These are phyloP conservation scores for Nibea coibor DNA, from an alignment of 2,113 vertebrate genomes.

Conservation along the genomic window DNA sequence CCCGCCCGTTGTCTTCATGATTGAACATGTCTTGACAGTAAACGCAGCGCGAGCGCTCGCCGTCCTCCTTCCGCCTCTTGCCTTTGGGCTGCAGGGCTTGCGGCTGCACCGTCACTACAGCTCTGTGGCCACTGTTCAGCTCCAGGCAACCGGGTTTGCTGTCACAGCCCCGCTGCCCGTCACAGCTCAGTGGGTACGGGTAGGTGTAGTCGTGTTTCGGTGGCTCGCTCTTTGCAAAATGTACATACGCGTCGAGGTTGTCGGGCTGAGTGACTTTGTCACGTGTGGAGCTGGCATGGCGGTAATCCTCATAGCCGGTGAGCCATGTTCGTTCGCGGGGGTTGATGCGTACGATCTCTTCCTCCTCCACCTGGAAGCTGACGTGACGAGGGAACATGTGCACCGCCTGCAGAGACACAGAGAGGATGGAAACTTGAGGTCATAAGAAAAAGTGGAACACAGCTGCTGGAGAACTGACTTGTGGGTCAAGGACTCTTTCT, in stretches of 20 bases:
- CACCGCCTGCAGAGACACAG: slow-evolving; percentile 67
- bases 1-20: slow-evolving; percentile 90
- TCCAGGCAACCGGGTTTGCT: slow-evolving; percentile 86
- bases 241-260: slow-evolving; percentile 88
- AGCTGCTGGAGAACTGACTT: too few species aligned
- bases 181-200: slow-evolving; percentile 83
- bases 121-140: slow-evolving; percentile 50
- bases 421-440: background rate
- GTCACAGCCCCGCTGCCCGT: slow-evolving; percentile 75
- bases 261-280: slow-evolving; percentile 83
- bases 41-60: slow-evolving; percentile 88
- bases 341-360: slow-evolving; percentile 94
- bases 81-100: slow-evolving; percentile 79
- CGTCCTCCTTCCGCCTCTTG: slow-evolving; percentile 84
- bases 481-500: background rate
- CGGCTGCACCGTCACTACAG: slow-evolving; percentile 91
- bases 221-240: slow-evolving; percentile 89
- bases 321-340: slow-evolving; percentile 93
- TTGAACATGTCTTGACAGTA: slow-evolving; percentile 97
- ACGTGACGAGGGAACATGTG: slow-evolving; percentile 88
- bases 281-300: slow-evolving; percentile 85
- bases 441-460: background rate
- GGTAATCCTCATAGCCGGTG: slow-evolving; percentile 95
- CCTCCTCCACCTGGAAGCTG: slow-evolving; percentile 91
- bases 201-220: slow-evolving; percentile 93